Evolutionary conservation across 2,113 vertebrate species (phyloP).

Genomic region (Zosterops japonicus): DNA sequence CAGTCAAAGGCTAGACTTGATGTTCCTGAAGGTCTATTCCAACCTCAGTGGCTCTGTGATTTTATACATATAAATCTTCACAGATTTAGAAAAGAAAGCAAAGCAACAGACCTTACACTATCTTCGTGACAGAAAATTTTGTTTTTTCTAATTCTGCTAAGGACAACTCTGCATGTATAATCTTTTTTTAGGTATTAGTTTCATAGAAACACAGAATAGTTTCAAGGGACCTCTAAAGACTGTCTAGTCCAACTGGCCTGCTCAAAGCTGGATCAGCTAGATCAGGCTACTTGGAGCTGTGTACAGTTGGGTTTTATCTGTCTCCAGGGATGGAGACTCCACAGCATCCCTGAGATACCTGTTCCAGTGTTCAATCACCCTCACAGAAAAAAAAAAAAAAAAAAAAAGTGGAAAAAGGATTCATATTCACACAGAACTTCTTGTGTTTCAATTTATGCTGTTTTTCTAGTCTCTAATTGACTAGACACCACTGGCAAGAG

Average conservation of each 20-base stretch:
- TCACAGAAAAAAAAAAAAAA: neutral
- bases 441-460: neutral
- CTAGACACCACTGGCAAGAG: neutral
- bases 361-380: neutral
- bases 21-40: neutral
- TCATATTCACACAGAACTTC: neutral
- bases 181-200: neutral
- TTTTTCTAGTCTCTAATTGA: neutral
- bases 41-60: neutral
- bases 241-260: neutral
- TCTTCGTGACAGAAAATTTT: neutral
- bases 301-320: neutral
- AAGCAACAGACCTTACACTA: neutral
- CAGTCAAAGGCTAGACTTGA: neutral
- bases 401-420: too few relatives aligned
- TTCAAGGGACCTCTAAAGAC: neutral
- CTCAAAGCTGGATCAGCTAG: neutral
- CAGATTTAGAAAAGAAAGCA: neutral
- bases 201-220: neutral
- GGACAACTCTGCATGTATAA: neutral
- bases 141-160: neutral
- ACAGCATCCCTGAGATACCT: neutral
- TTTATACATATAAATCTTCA: neutral
- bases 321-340: neutral
- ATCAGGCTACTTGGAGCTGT: neutral